phyloP scores from a whole-genome alignment of 2,797 vertebrate species.

The Anguilla pacifica region DNA sequence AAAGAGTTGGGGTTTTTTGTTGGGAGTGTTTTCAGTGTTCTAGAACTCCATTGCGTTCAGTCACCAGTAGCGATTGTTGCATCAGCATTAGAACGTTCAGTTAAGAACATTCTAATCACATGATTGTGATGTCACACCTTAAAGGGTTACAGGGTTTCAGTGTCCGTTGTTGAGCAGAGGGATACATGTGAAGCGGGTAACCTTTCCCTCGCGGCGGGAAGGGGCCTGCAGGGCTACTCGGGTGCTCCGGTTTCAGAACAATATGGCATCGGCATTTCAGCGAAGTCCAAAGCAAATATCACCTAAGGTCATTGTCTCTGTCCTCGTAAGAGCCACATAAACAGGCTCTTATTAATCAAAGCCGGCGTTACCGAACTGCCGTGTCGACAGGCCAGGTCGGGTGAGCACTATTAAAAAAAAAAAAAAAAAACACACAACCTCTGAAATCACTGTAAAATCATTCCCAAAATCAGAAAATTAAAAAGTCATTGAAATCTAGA shows the following conservation, averaged over 20 bases:
- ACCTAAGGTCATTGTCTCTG: slow-evolving; percentile 2
- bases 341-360: not conserved
- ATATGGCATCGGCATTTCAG: not conserved
- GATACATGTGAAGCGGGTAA: not conserved
- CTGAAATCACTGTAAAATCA: too few species aligned
- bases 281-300: not conserved
- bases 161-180: not conserved
- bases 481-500: not conserved
- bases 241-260: not conserved
- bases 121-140: not conserved
- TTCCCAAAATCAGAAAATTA: not conserved
- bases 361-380: not conserved
- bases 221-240: too few species aligned
- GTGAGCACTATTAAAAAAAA: not conserved
- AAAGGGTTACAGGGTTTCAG: not conserved
- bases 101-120: not conserved
- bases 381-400: not conserved
- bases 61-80: not conserved
- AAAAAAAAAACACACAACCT: not conserved
- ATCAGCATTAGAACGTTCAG: not conserved
- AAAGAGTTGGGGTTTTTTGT: too few species aligned
- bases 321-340: not conserved
- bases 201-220: slow-evolving; percentile 3
- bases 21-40: not conserved
- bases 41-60: not conserved